These are phyloP conservation scores for Cydia strobilella DNA, from an alignment of 1,140 invertebrate species.

Conservation along the genomic window DNA sequence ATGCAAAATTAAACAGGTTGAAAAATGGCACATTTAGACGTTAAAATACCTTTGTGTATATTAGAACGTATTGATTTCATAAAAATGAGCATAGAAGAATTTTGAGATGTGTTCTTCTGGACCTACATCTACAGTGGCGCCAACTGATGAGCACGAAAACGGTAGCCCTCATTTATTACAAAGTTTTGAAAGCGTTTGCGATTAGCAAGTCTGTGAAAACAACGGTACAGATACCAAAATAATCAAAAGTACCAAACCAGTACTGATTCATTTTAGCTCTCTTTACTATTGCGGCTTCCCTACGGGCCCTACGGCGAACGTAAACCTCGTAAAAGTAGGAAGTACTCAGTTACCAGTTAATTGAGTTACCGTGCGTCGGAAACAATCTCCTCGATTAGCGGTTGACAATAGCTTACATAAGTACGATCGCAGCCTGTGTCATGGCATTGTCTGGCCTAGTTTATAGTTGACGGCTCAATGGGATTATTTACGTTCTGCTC, in stretches of 20 bases:
- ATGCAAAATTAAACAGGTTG: no score
- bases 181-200: no score
- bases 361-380: background rate
- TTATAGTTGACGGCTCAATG: background rate
- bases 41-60: no score
- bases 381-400: background rate
- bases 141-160: no score
- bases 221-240: no score
- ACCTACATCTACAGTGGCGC: no score
- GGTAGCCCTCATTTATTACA: no score
- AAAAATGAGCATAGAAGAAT: no score
- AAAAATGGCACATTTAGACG: no score
- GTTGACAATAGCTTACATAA: slow-evolving; percentile 4
- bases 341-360: background rate
- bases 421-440: background rate
- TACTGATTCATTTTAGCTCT: background rate
- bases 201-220: no score
- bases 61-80: no score
- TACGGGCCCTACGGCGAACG: background rate
- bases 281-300: background rate
- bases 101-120: no score
- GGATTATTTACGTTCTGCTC: background rate
- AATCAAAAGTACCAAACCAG: background rate
- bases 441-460: slow-evolving; percentile 2
- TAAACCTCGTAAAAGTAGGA: slow-evolving; percentile 5